These are phyloP conservation scores for Chroicocephalus ridibundus DNA, from an alignment of 2,113 vertebrate genomes.

Conservation along the genomic window DNA sequence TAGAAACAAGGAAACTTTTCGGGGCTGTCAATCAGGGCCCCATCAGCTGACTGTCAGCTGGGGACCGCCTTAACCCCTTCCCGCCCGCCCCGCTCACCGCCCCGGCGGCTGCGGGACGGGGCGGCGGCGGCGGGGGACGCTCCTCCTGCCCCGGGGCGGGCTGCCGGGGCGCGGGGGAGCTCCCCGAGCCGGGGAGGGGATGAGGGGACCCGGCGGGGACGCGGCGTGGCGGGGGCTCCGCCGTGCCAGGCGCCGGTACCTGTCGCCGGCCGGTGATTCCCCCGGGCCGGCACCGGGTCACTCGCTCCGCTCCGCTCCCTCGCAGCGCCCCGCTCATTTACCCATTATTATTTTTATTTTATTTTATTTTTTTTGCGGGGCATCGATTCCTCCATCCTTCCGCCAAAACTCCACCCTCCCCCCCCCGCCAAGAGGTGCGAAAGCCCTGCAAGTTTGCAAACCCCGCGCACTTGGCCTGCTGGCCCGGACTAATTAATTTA, in stretches of 20 bases:
- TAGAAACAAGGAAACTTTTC: conserved; percentile 90
- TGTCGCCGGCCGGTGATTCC: not conserved
- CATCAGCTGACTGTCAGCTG: conserved; percentile 96
- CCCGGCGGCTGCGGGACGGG: not conserved
- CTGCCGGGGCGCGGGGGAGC: not conserved
- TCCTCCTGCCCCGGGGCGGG: not conserved
- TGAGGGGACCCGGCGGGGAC: not conserved
- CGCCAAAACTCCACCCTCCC: too few species aligned
- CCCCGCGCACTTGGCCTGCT: not conserved
- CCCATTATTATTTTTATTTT: not conserved
- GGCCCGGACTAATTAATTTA: conserved; percentile 36
- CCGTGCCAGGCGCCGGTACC: not conserved
- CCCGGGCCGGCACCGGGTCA: not conserved
- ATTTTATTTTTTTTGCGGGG: not conserved
- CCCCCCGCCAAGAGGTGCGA: not conserved
- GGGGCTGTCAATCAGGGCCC: conserved; percentile 85
- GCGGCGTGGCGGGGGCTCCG: not conserved
- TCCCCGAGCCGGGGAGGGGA: not conserved
- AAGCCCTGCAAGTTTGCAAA: not conserved
- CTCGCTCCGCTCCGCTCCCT: not conserved
- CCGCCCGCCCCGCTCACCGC: not conserved
- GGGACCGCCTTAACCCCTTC: conserved; percentile 73
- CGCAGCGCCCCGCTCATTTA: not conserved
- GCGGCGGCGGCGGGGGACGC: not conserved
- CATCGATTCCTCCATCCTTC: not conserved